These are phyloP conservation scores for Talpa occidentalis DNA, from an alignment of 2,113 vertebrate genomes.

Conservation along the genomic window DNA sequence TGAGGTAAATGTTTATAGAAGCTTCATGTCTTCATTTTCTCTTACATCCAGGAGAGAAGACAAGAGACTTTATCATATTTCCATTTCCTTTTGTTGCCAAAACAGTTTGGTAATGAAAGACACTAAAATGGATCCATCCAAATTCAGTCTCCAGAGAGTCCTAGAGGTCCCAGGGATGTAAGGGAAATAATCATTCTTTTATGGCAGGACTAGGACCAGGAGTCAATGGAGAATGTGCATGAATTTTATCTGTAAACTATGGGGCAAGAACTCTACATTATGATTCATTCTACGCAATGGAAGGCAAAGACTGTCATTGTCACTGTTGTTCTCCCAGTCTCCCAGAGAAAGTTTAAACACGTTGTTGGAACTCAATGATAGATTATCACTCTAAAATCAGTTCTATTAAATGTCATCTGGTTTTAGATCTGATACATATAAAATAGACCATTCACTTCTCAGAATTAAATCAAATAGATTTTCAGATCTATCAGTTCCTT, in stretches of 20 bases:
- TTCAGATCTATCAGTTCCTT: constrained; percentile 29
- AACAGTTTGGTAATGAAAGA: constrained; percentile 38
- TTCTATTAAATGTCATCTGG: constrained; percentile 43
- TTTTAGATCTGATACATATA: constrained; percentile 29
- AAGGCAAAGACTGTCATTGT: not conserved
- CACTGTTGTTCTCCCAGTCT: not conserved
- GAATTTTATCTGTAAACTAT: constrained; percentile 51
- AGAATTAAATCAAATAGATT: constrained; percentile 47
- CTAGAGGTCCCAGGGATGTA: not conserved
- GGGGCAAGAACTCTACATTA: not conserved
- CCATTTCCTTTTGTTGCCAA: constrained; percentile 54
- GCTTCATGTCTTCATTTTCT: constrained; percentile 30
- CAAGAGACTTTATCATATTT: constrained; percentile 49
- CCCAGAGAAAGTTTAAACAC: constrained; percentile 52
- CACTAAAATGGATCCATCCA: not conserved
- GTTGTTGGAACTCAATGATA: constrained; percentile 38
- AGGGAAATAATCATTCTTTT: not conserved
- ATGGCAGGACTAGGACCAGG: not conserved
- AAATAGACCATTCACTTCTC: constrained; percentile 51
- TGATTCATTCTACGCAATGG: constrained; percentile 24
- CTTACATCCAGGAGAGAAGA: constrained; percentile 28
- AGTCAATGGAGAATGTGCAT: not conserved
- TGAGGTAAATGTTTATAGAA: constrained; percentile 54
- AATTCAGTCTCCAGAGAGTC: not conserved
- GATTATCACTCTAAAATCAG: constrained; percentile 51